Evolutionary conservation across 2,113 vertebrate genomes (phyloP).

Genomic region (Anas platyrhynchos): DNA sequence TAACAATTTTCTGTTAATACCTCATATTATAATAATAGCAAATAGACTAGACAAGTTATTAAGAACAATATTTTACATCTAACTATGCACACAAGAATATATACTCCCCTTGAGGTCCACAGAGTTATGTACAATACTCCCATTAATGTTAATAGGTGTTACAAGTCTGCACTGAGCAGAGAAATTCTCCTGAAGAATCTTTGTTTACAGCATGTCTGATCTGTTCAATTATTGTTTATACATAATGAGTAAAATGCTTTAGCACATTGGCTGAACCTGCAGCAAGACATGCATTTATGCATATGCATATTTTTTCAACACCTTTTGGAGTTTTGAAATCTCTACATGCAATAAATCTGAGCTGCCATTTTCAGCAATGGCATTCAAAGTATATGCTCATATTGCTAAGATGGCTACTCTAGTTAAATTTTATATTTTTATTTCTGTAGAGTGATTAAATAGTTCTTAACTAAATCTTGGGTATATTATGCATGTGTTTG

Average conservation of each 20-base stretch:
- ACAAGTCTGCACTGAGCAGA: conserved; percentile 38
- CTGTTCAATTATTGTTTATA: not conserved
- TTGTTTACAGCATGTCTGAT: conserved; percentile 38
- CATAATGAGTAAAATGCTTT: not conserved
- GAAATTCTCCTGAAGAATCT: conserved; percentile 53
- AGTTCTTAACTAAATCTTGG: not conserved
- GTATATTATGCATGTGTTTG: not conserved
- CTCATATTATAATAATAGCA: conserved; percentile 28
- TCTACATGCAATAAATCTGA: not conserved
- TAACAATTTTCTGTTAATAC: conserved; percentile 38
- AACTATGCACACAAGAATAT: conserved; percentile 54
- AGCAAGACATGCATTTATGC: not conserved
- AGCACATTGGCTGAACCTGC: not conserved
- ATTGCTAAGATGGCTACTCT: not conserved
- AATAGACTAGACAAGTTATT: conserved; percentile 52
- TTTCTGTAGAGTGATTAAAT: not conserved
- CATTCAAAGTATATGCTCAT: not conserved
- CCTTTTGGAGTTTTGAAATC: not conserved
- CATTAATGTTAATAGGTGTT: conserved; percentile 63
- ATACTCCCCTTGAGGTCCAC: conserved; percentile 21
- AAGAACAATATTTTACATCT: conserved; percentile 60
- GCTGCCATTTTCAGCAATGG: not conserved
- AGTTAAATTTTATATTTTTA: not conserved
- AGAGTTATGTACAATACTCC: conserved; percentile 29
- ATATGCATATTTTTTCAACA: not conserved